These are phyloP conservation scores for Nephila pilipes DNA, from an alignment of 1,140 invertebrate genomes.

Conservation along the genomic window DNA sequence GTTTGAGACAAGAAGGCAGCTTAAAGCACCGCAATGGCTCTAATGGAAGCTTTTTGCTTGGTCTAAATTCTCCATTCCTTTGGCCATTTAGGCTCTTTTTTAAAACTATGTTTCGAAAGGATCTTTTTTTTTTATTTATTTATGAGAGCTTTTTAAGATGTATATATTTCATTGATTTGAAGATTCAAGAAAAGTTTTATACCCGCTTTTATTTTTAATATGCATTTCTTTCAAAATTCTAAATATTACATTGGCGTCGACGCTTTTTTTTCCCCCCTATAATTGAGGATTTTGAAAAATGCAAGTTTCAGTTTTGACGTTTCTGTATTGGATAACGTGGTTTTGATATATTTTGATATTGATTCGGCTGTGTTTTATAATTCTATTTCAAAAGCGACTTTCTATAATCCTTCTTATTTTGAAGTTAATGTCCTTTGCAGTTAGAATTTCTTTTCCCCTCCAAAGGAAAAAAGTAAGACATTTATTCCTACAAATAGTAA, in stretches of 20 bases:
- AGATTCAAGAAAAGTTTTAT: neutral
- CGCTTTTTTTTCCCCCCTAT: neutral
- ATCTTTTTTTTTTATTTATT: constrained; percentile 32
- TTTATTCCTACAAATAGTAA: neutral
- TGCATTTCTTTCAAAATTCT: neutral
- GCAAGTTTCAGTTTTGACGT: constrained; percentile 3
- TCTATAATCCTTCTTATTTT: neutral
- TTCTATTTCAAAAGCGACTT: constrained; percentile 1
- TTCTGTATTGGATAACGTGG: neutral
- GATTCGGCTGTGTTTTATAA: neutral
- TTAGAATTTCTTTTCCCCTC: neutral
- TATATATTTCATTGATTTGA: constrained; percentile 50
- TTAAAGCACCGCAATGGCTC: constrained; percentile 55
- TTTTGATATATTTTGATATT: constrained; percentile 11
- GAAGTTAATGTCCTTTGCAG: neutral
- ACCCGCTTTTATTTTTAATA: constrained; percentile 37
- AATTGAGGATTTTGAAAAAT: constrained; percentile 37
- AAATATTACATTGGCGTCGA: neutral
- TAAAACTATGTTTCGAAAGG: neutral
- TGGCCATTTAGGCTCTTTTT: constrained; percentile 49
- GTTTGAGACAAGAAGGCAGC: constrained; percentile 56
- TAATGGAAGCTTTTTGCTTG: constrained; percentile 59
- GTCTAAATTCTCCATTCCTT: constrained; percentile 48
- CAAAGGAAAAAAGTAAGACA: neutral
- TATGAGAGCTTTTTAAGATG: constrained; percentile 45